Percentiles rank a stretch among this genome's conserved stretches.
Conservation (phyloP, 2,113 vertebrate species). For the Rhinolophus ferrumequinum region DNA sequence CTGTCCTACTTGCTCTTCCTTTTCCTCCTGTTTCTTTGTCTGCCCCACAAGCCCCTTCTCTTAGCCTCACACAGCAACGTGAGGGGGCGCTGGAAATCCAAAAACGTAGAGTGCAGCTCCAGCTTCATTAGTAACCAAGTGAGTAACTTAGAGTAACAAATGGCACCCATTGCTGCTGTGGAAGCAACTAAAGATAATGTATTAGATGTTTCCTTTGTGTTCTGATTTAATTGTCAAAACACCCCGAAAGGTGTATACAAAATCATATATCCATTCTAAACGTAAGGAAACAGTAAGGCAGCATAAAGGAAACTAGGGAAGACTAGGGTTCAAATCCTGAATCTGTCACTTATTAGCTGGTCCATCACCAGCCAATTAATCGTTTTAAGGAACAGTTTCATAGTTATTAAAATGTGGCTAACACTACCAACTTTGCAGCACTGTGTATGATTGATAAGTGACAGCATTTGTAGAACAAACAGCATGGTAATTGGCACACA, state of each 20-base stretch:
- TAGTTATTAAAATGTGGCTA: slow-evolving; percentile 4
- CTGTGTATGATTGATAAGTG: neutral
- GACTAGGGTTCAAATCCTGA: neutral
- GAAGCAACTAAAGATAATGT: neutral
- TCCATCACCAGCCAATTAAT: neutral
- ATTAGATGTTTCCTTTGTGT: neutral
- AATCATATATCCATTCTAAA: slow-evolving; percentile 13
- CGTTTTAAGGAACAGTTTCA: neutral
- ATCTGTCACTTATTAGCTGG: neutral
- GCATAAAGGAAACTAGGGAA: neutral
- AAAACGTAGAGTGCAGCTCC: neutral
- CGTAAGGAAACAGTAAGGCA: neutral
- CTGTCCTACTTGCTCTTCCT: neutral
- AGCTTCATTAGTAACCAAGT: neutral
- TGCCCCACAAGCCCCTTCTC: neutral
- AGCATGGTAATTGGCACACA: neutral
- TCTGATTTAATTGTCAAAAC: slow-evolving; percentile 25
- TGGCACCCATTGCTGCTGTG: neutral
- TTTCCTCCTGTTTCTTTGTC: neutral
- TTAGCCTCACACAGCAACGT: neutral
- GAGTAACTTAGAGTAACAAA: neutral
- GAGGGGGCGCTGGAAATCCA: neutral
- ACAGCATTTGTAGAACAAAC: neutral
- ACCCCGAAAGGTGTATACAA: neutral
- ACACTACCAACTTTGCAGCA: neutral